A percentile compares a stretch with the other conserved stretches of the same genome.
These are phyloP conservation scores for Gambelia wislizenii DNA, from an alignment of 2,797 vertebrate species.

Conservation along the genomic window DNA sequence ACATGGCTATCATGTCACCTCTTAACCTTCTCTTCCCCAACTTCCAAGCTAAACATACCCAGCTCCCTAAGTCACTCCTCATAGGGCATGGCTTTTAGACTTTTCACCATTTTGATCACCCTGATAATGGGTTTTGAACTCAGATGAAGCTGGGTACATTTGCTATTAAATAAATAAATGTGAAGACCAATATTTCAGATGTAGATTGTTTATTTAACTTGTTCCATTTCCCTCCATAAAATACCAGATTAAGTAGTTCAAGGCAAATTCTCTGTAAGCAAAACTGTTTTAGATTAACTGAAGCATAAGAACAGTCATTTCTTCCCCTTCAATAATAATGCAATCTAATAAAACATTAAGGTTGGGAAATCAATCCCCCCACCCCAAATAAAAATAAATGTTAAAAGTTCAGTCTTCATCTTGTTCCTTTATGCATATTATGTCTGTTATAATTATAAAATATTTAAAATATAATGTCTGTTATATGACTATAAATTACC, in stretches of 20 bases:
- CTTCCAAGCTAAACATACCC: too few relatives aligned
- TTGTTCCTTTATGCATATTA: slow-evolving; percentile 53
- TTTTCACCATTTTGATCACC: too few relatives aligned
- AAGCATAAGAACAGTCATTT: slow-evolving; percentile 13
- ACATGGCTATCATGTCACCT: too few relatives aligned
- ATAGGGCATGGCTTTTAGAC: too few relatives aligned
- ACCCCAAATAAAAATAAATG: slow-evolving; percentile 41
- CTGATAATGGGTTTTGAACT: too few relatives aligned
- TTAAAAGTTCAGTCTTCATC: slow-evolving; percentile 45
- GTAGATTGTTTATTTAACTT: background rate
- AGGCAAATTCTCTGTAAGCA: background rate
- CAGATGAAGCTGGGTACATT: too few relatives aligned
- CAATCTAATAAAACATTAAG: slow-evolving; percentile 1
- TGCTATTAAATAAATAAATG: background rate
- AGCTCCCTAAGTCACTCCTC: too few relatives aligned
- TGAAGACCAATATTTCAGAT: background rate
- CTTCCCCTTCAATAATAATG: slow-evolving; percentile 1
- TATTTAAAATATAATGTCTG: slow-evolving; percentile 42
- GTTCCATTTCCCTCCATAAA: background rate
- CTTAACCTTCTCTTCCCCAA: too few relatives aligned
- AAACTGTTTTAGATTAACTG: slow-evolving; percentile 19
- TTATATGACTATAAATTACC: slow-evolving; percentile 40
- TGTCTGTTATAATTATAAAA: too few relatives aligned
- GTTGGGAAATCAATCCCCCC: slow-evolving; percentile 7
- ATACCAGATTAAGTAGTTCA: background rate